Conservation (phyloP, 2,888 invertebrate species). For the Lottia gigantea region DNA sequence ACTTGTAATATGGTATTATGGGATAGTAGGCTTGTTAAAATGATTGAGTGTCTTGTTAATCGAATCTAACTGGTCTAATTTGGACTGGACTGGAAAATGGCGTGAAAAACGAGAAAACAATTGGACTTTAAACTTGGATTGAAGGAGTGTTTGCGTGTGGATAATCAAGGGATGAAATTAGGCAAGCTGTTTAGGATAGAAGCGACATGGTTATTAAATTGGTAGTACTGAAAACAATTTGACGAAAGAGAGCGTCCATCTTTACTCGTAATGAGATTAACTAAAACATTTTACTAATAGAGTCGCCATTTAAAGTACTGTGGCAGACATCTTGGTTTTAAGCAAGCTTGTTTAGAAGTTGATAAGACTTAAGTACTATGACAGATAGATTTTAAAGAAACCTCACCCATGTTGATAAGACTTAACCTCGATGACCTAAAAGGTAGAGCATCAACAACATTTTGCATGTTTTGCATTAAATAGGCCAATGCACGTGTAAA, state of each 20-base stretch:
- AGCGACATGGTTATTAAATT: background rate
- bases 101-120: constrained; percentile 3
- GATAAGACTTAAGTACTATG: no score
- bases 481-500: no score
- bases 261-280: no score
- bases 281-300: no score
- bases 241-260: background rate
- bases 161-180: background rate
- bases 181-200: background rate
- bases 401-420: no score
- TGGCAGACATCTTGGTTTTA: no score
- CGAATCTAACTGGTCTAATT: constrained; percentile 2
- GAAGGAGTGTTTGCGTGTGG: background rate
- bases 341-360: no score
- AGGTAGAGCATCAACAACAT: no score
- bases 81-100: background rate
- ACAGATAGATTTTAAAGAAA: no score
- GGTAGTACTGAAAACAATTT: background rate
- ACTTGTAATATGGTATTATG: background rate
- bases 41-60: background rate
- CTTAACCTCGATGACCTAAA: no score
- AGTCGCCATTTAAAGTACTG: no score
- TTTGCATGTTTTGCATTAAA: no score
- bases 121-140: background rate
- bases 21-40: background rate